phyloP scores from a whole-genome alignment of 2,888 invertebrate genomes.

The Mantis religiosa region DNA sequence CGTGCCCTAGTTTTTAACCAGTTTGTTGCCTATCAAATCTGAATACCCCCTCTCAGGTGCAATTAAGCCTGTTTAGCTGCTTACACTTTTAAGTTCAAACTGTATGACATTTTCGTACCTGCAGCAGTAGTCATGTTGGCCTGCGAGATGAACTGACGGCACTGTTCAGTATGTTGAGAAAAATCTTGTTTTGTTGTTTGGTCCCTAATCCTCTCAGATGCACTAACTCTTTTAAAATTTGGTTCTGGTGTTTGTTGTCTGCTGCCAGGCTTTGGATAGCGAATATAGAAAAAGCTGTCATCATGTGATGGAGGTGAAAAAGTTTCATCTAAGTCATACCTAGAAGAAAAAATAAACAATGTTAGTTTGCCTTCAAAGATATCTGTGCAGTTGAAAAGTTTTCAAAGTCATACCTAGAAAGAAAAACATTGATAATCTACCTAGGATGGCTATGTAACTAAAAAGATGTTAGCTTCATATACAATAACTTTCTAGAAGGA shows the following conservation, averaged over 20 bases:
- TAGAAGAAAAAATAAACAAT: constrained; percentile 36
- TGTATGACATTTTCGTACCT: not conserved
- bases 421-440: too few species aligned
- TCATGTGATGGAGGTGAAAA: constrained; percentile 71
- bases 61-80: too few species aligned
- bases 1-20: too few species aligned
- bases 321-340: constrained; percentile 56
- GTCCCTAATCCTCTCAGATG: not conserved
- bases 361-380: not conserved
- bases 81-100: too few species aligned
- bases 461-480: too few species aligned
- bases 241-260: constrained; percentile 3
- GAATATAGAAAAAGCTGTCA: constrained; percentile 67
- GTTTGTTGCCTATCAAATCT: too few species aligned
- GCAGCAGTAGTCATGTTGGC: constrained; percentile 17
- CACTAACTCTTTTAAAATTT: constrained; percentile 1
- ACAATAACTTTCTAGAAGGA: too few species aligned
- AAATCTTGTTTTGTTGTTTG: constrained; percentile 18
- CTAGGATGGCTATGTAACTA: too few species aligned
- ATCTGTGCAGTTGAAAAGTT: too few species aligned
- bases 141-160: constrained; percentile 55
- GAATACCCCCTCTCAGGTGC: too few species aligned
- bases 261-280: constrained; percentile 49
- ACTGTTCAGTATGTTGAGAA: constrained; percentile 51
- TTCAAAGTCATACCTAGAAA: too few species aligned